Percentiles rank a stretch among this genome's conserved stretches.
Evolutionary conservation across 2,888 invertebrate species (phyloP).

Genomic region (Troides oblongomaculatus): DNA sequence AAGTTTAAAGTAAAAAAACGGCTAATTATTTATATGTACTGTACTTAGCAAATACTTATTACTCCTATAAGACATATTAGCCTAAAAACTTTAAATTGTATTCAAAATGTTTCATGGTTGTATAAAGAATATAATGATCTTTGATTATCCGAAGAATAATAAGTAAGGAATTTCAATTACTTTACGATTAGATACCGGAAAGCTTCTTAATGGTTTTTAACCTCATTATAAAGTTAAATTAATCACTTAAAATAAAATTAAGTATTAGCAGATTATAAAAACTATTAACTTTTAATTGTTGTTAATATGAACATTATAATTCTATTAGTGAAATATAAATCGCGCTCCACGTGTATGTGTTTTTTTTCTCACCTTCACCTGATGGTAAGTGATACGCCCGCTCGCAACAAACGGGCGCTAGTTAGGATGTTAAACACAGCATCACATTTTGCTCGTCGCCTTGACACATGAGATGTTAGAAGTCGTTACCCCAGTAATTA

Average conservation of each 20-base stretch:
- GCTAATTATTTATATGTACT: no score
- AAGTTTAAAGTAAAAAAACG: no score
- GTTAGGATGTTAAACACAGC: no score
- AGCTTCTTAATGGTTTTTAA: slow-evolving; percentile 5
- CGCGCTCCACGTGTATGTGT: neutral
- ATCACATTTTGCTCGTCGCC: no score
- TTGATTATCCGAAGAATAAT: neutral
- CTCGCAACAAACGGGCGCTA: no score
- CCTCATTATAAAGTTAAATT: slow-evolving; percentile 16
- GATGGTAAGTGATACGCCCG: no score
- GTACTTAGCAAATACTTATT: no score
- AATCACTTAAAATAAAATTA: neutral
- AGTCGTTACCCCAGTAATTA: no score
- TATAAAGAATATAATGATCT: neutral
- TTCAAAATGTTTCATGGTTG: neutral
- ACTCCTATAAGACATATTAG: no score
- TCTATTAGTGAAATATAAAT: neutral
- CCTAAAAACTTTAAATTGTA: neutral
- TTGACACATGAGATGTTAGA: no score
- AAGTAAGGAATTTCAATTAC: slow-evolving; percentile 6
- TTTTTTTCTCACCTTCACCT: no score
- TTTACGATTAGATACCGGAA: neutral
- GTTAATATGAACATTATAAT: slow-evolving; percentile 30
- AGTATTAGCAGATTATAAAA: neutral
- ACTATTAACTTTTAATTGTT: slow-evolving; percentile 29